phyloP scores from a whole-genome alignment of 2,888 invertebrate species.

The Tetranychus piercei region DNA sequence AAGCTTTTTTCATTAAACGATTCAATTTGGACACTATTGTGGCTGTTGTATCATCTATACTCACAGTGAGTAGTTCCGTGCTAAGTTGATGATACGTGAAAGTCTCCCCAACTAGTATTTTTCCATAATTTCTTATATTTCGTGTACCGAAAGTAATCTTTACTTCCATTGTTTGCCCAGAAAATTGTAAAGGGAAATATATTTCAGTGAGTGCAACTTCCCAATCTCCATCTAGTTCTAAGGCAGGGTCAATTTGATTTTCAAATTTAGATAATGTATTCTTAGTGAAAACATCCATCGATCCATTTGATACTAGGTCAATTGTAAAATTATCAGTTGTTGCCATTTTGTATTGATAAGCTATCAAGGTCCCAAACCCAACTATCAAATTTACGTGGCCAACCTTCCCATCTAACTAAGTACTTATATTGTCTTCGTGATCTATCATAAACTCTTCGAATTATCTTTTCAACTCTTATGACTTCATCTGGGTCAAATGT shows the following conservation, averaged over 20 bases:
- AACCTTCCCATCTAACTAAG: background rate
- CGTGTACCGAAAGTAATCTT: no score
- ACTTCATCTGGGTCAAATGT: background rate
- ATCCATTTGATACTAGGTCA: background rate
- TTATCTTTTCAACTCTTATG: background rate
- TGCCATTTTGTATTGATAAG: background rate
- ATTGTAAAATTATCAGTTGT: background rate
- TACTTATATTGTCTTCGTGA: background rate
- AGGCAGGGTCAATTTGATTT: background rate
- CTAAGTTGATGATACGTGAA: no score
- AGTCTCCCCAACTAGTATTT: no score
- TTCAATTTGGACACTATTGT: no score
- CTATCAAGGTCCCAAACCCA: background rate
- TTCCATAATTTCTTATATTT: no score
- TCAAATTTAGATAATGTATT: background rate
- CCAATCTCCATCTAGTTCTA: background rate
- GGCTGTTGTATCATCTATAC: no score
- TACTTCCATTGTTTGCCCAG: no score
- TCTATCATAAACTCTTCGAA: background rate
- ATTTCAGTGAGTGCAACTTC: no score
- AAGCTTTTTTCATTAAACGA: no score
- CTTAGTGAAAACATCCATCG: background rate
- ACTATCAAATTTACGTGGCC: background rate
- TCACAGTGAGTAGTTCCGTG: no score
- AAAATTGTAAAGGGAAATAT: no score